A percentile compares a stretch with the other conserved stretches of the same genome.
Evolutionary conservation across 1,140 invertebrate genomes (phyloP).

Genomic region (Drosophila sulfurigaster): DNA sequence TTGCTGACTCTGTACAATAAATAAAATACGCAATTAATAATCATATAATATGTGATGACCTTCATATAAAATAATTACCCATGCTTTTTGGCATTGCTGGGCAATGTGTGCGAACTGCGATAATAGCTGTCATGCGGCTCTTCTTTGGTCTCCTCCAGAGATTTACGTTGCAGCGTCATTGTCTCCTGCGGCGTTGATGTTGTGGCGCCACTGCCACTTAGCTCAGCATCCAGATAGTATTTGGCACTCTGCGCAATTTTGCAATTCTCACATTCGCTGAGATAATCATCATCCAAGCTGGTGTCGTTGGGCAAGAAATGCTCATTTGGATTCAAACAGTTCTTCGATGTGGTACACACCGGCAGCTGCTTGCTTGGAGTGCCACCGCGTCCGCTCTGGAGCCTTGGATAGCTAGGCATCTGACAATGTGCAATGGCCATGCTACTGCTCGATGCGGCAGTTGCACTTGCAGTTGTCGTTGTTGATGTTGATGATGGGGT

Average conservation of each 20-base stretch:
- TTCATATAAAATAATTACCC: slow-evolving; percentile 82
- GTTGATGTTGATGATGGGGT: slow-evolving; percentile 8
- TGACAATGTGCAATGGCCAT: slow-evolving; percentile 70
- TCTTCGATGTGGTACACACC: slow-evolving; percentile 84
- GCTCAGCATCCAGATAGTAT: slow-evolving; percentile 88
- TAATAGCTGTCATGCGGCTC: slow-evolving; percentile 87
- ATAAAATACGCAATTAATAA: slow-evolving; percentile 5
- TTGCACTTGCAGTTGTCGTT: slow-evolving; percentile 7
- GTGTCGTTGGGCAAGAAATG: slow-evolving; percentile 85
- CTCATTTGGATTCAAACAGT: slow-evolving; percentile 83
- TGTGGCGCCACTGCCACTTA: slow-evolving; percentile 78
- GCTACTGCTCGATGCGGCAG: slow-evolving; percentile 24
- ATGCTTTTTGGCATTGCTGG: slow-evolving; percentile 88
- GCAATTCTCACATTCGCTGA: slow-evolving; percentile 93
- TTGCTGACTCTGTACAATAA: slow-evolving; percentile 85
- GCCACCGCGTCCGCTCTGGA: slow-evolving; percentile 23
- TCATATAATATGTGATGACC: not conserved
- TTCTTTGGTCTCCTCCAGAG: slow-evolving; percentile 85
- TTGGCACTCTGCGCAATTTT: slow-evolving; percentile 89
- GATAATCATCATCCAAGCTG: slow-evolving; percentile 90
- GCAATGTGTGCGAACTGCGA: slow-evolving; percentile 89
- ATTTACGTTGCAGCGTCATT: slow-evolving; percentile 89
- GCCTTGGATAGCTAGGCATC: slow-evolving; percentile 75
- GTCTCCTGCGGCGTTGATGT: slow-evolving; percentile 88
- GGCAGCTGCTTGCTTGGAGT: slow-evolving; percentile 76